Base-by-base conservation (phyloP, 2,888 invertebrate species). In the Dasysyrphus albostriatus region DNA sequence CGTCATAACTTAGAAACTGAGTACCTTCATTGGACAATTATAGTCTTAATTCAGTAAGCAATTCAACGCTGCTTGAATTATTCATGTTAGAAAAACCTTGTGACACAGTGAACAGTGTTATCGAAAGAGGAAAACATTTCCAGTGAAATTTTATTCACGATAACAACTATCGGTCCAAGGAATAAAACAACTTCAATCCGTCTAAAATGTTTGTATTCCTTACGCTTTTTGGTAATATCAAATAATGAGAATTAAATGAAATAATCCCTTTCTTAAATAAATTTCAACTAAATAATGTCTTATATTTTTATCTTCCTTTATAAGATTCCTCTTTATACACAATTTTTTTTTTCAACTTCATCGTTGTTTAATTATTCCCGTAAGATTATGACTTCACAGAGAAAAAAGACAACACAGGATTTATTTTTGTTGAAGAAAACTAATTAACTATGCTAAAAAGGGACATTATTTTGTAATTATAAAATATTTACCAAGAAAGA, bases 371-470 rank as follows among this genome's bases (percentile, higher is more conserved):
- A 39, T 63, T 63, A 39, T 61, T 39, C 61, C 14, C 24, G 7
- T 7, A 61, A 24, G 19, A 61, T 58, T 58, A 58, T 24, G 14
- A 37, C 8, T 61, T 42, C 39, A 42, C 59, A 39, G 37, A 42
- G 19, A 12, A 19, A 3, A 19, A 3, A 39, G 29, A 42, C 0
- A 34, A 9, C 3, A 14, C 16, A 34, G 16, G 14, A 14, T 32
- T 34, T 3, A 9, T 58, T 58, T 34, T 16, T 58, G n/a, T 58
- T 16, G 16, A 58, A 58, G 34, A n/a, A 59, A 73, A 39, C 49
- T 44, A 78, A 78, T 78, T 78, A 24, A 72, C n/a, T 24, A 56
- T 78, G 78, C 54, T 63, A 63, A 72, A 44, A 56, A 54, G 63
- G 44, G 61, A 24, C 61, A 70, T 70, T 19, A 63, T 44, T 54